Evolutionary conservation across 2,797 vertebrate species (phyloP).

Genomic region (Bovichtus diacanthus): DNA sequence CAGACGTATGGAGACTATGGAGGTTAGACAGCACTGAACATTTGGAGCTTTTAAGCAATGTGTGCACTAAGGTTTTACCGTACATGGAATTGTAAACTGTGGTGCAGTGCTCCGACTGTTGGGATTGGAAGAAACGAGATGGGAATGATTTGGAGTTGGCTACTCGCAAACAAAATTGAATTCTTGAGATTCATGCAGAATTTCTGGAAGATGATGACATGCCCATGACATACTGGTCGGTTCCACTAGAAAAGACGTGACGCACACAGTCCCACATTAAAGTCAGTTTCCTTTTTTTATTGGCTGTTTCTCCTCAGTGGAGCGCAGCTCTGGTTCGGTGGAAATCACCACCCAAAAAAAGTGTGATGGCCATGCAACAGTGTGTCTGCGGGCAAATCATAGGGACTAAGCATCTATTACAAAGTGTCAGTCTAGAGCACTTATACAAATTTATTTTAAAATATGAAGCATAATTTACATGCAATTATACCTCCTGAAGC

Average conservation of each 20-base stretch:
- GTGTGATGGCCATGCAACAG: constrained; percentile 16
- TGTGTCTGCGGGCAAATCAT: constrained; percentile 41
- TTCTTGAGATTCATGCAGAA: constrained; percentile 35
- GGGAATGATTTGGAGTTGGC: constrained; percentile 33
- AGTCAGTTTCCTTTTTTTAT: constrained; percentile 9
- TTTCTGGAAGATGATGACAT: constrained; percentile 33
- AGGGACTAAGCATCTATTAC: constrained; percentile 37
- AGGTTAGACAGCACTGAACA: too few species aligned
- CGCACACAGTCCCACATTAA: constrained; percentile 14
- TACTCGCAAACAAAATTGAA: constrained; percentile 29
- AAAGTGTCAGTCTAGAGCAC: constrained; percentile 27
- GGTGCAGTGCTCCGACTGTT: constrained; percentile 10
- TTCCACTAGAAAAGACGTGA: constrained; percentile 10
- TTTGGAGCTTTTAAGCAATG: background rate
- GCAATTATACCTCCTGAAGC: constrained; percentile 9
- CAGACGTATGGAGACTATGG: too few species aligned
- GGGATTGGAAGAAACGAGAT: constrained; percentile 34
- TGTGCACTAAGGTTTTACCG: background rate
- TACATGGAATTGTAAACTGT: constrained; percentile 6
- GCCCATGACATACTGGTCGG: constrained; percentile 8
- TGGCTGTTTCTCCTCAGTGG: constrained; percentile 19
- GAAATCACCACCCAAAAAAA: constrained; percentile 23
- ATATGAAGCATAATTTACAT: constrained; percentile 29
- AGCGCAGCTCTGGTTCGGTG: constrained; percentile 8
- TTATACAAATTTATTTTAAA: constrained; percentile 34